phyloP scores from a whole-genome alignment of 2,888 invertebrate species.

The Bellardia bayeri region DNA sequence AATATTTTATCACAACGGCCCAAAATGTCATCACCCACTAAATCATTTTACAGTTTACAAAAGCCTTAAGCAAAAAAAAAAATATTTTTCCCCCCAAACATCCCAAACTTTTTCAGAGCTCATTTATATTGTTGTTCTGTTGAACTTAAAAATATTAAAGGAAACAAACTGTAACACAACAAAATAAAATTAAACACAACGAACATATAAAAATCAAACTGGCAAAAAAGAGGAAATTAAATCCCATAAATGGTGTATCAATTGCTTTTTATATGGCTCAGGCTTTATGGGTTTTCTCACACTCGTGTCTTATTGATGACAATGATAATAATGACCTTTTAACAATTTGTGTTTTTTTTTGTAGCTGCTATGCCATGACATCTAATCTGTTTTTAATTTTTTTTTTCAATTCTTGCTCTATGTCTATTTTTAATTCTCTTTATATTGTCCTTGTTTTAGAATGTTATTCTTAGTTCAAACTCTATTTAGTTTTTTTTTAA shows the following conservation, averaged over 20 bases:
- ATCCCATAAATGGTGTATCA: constrained; percentile 43
- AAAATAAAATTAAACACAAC: neutral
- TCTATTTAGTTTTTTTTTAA: neutral
- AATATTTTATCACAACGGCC: constrained; percentile 42
- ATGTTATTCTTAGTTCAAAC: neutral
- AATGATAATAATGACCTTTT: neutral
- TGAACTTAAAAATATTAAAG: neutral
- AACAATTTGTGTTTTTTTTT: neutral
- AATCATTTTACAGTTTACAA: constrained; percentile 15
- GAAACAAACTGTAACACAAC: neutral
- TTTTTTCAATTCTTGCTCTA: neutral
- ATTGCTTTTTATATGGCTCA: neutral
- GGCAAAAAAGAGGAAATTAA: constrained; percentile 47
- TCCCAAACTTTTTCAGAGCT: neutral
- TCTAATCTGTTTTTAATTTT: neutral
- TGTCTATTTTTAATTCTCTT: neutral
- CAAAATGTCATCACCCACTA: constrained; percentile 29
- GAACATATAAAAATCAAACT: neutral
- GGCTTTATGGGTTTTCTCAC: neutral
- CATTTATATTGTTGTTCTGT: neutral
- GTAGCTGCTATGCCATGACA: neutral
- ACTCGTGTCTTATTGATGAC: neutral
- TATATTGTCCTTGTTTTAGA: neutral
- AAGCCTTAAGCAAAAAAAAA: constrained; percentile 18
- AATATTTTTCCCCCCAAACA: neutral